A percentile compares a stretch with the other conserved stretches of the same genome.
Evolutionary conservation across 2,888 invertebrate species (phyloP).

Genomic region (Eupithecia pulchellata): DNA sequence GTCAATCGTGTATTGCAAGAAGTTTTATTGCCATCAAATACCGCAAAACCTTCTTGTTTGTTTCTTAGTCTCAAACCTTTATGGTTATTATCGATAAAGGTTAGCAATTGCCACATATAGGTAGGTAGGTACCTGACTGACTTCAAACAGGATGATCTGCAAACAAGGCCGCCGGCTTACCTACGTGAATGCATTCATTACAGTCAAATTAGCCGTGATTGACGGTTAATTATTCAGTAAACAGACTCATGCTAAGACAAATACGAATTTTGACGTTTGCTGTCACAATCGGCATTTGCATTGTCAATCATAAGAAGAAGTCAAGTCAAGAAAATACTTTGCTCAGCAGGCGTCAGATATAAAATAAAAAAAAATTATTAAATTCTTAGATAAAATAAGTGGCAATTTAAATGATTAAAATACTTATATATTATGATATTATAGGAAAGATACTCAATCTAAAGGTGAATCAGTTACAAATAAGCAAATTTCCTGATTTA

Average conservation of each 20-base stretch:
- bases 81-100: neutral
- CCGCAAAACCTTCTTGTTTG: neutral
- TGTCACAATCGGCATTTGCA: neutral
- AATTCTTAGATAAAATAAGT: neutral
- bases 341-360: neutral
- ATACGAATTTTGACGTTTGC: neutral
- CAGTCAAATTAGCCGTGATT: slow-evolving; percentile 6
- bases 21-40: neutral
- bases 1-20: neutral
- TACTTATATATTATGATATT: neutral
- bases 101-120: neutral
- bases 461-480: neutral
- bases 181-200: slow-evolving; percentile 29
- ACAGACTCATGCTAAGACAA: neutral
- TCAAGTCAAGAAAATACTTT: too few species aligned
- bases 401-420: too few species aligned
- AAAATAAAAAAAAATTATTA: too few species aligned
- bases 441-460: neutral
- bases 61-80: neutral
- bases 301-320: neutral
- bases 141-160: slow-evolving; percentile 30
- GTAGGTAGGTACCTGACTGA: neutral
- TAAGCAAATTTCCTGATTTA: too few species aligned
- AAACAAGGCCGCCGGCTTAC: slow-evolving; percentile 29
- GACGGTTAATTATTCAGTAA: neutral